Base-by-base conservation (phyloP, 2,113 vertebrate species). In the Gopherus flavomarginatus region DNA sequence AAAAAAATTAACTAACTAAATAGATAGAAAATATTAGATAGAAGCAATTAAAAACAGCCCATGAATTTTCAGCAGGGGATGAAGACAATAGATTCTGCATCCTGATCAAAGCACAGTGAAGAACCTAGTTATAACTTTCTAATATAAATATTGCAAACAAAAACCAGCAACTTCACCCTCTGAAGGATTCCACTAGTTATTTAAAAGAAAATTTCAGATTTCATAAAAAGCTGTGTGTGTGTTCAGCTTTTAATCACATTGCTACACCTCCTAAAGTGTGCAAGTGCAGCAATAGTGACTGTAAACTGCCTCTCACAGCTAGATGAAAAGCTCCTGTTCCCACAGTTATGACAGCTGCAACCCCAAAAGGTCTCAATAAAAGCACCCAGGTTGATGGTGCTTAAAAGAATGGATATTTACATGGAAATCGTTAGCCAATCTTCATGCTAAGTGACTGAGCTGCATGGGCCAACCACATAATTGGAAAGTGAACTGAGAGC, bases 371-470 rank as follows among this genome's bases (percentile, higher is more conserved):
- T 57, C 95, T 75, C 87, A 77, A 6, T 2, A 21, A 95, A 42
- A 87, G 96, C 96, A 84, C 96, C 72, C 91, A 75, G 91, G 90
- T 90, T 95, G 96, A 86, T 22, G 35, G 81, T 65, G 88, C 95
- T 96, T 97, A 88, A 88, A 95, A 83, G 52, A 94, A 88, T 56
- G 54, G 83, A 96, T 97, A 96, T 98, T 97, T 93, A 96, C 87
- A 95, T 90, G 90, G 96, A 93, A 96, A 93, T 96, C 94, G 98
- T 97, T 86, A 97, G 96, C 88, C 97, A 87, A 83, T 98, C 94
- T 96, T 96, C 94, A 50, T 80, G 94, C 54, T 92, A 94, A 97
- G 88, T 93, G 90, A 96, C 86, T 57, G 3, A 97, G 95, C 92
- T 94, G 96, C 94, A 96, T 93, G 90, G 98, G 93, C 95, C 92